Conservation (phyloP, 2,797 vertebrate genomes). For the Limosa lapponica region DNA sequence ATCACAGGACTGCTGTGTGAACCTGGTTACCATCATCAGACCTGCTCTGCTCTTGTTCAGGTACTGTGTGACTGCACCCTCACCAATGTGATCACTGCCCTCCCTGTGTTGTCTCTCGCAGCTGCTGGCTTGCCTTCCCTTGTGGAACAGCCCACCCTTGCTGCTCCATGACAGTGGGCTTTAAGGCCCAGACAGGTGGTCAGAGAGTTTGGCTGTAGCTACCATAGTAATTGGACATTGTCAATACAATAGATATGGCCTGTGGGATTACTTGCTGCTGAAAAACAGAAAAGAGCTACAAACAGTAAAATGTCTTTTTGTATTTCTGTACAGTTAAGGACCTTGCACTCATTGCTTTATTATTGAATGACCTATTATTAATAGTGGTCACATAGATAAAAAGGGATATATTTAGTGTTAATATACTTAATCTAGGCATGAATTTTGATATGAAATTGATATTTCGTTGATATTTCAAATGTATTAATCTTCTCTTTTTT, state of each 20-base stretch:
- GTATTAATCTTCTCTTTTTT: not conserved
- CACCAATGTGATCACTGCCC: not conserved
- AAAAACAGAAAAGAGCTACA: not conserved
- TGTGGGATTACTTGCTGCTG: not conserved
- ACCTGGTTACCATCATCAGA: not conserved
- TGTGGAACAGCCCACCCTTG: not conserved
- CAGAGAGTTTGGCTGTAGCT: not conserved
- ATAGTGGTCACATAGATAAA: not conserved
- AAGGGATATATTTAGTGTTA: not conserved
- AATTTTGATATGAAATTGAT: not conserved
- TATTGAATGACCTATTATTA: not conserved
- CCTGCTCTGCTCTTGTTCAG: not conserved
- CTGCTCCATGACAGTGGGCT: not conserved
- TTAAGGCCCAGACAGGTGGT: not conserved
- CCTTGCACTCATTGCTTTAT: not conserved
- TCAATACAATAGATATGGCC: not conserved
- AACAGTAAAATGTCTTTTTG: not conserved
- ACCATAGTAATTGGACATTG: not conserved
- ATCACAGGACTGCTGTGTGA: not conserved
- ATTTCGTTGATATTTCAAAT: not conserved
- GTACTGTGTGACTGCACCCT: not conserved
- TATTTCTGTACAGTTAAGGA: not conserved
- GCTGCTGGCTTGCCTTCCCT: not conserved
- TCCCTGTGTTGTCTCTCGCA: not conserved
- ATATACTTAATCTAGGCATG: not conserved